These are phyloP conservation scores for Nemotelus pantherinus DNA, from an alignment of 2,888 invertebrate genomes.

Conservation along the genomic window DNA sequence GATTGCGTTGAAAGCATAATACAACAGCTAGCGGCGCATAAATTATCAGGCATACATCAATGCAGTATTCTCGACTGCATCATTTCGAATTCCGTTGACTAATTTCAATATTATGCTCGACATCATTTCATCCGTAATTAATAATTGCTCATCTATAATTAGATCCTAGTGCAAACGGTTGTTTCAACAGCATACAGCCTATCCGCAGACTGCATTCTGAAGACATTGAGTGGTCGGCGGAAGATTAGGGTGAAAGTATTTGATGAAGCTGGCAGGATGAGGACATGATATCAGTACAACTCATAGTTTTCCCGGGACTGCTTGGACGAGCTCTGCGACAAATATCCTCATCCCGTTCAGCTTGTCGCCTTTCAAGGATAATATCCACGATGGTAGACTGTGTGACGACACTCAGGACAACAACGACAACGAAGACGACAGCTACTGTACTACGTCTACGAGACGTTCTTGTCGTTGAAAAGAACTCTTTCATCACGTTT, in stretches of 20 bases:
- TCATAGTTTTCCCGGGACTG: constrained; percentile 6
- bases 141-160: constrained; percentile 40
- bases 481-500: constrained; percentile 40
- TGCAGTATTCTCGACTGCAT: constrained; percentile 37
- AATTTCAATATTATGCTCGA: constrained; percentile 37
- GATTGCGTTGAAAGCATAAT: background rate
- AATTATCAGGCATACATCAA: constrained; percentile 37
- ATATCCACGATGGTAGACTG: constrained; percentile 20
- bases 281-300: background rate
- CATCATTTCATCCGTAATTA: constrained; percentile 32
- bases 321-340: constrained; percentile 27
- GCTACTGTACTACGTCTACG: constrained; percentile 9
- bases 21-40: background rate
- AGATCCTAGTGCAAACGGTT: background rate
- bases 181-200: background rate
- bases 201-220: background rate
- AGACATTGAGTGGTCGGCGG: constrained; percentile 2
- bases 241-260: background rate
- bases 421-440: constrained; percentile 12
- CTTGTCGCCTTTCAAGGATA: constrained; percentile 21
- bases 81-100: constrained; percentile 42
- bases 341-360: constrained; percentile 8
- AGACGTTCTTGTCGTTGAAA: constrained; percentile 27
- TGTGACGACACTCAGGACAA: constrained; percentile 2
- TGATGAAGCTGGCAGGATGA: background rate